Conservation (phyloP, 2,113 vertebrate species). For the Beaufortia kweichowensis region DNA sequence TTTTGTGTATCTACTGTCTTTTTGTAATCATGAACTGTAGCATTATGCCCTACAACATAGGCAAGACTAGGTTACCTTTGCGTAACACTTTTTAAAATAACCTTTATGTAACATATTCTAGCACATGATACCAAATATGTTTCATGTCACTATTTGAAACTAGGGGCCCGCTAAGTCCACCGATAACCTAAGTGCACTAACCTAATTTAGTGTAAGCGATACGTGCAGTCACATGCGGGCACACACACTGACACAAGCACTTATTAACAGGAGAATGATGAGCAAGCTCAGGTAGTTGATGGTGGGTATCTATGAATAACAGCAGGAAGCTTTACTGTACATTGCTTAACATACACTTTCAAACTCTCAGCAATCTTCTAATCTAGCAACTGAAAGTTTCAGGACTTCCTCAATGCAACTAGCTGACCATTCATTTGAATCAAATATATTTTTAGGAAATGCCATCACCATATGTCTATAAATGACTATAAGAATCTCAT, state of each 20-base stretch:
- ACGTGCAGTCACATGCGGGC: not conserved
- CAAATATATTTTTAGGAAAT: not conserved
- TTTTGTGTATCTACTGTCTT: not conserved
- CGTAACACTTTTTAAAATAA: not conserved
- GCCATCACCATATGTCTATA: too few species aligned
- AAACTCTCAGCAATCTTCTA: not conserved
- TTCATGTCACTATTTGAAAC: slow-evolving; percentile 29
- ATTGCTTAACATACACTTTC: not conserved
- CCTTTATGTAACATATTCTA: not conserved
- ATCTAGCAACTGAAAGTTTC: too few species aligned
- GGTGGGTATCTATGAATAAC: not conserved
- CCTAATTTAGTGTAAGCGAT: slow-evolving; percentile 38
- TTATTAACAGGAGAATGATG: slow-evolving; percentile 26
- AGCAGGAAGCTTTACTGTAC: slow-evolving; percentile 10
- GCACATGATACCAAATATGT: not conserved
- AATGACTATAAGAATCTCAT: not conserved
- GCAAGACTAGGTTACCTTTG: not conserved
- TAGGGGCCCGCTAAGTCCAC: not conserved
- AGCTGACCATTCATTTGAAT: too few species aligned
- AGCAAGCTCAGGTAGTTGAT: not conserved
- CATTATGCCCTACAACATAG: not conserved
- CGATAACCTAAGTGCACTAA: too few species aligned
- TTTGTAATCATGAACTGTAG: not conserved
- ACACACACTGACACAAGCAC: not conserved
- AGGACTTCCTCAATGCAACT: too few species aligned